Percentiles rank a stretch among this genome's conserved stretches.
Evolutionary conservation across 1,140 invertebrate species (phyloP).

Genomic region (Chionoecetes opilio): DNA sequence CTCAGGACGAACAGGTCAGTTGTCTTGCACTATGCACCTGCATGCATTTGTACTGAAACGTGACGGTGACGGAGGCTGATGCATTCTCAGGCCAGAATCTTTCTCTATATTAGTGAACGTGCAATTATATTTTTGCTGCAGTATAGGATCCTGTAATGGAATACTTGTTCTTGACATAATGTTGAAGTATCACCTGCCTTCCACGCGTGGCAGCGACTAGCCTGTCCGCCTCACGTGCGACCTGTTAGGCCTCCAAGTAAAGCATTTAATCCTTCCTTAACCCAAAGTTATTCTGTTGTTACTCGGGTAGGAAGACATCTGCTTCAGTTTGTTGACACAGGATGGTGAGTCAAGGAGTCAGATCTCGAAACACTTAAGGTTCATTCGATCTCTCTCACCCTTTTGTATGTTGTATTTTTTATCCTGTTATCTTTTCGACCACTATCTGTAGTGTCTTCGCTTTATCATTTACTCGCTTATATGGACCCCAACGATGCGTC

Average conservation of each 20-base stretch:
- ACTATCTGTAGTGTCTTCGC: not conserved
- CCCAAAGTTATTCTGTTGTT: not conserved
- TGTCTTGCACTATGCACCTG: not conserved
- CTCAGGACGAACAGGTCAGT: slow-evolving; percentile 75
- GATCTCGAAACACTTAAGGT: not conserved
- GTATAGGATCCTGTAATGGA: too few relatives aligned
- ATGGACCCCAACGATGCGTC: not conserved
- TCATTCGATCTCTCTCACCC: not conserved
- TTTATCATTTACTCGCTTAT: not conserved
- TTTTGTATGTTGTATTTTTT: not conserved
- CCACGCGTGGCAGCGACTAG: too few relatives aligned
- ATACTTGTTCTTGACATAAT: too few relatives aligned
- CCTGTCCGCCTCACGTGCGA: too few relatives aligned
- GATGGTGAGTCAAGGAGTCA: not conserved
- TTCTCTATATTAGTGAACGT: too few relatives aligned
- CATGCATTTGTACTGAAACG: not conserved
- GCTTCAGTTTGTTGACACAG: not conserved
- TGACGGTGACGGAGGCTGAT: not conserved
- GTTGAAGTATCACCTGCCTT: too few relatives aligned
- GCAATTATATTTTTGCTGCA: too few relatives aligned
- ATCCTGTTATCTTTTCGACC: not conserved
- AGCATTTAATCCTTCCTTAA: too few relatives aligned
- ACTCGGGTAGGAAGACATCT: not conserved
- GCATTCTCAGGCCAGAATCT: not conserved
- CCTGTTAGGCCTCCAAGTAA: too few relatives aligned